A percentile compares a stretch with the other conserved stretches of the same genome.
phyloP scores from a whole-genome alignment of 2,888 invertebrate genomes.

The Callimorpha dominula region DNA sequence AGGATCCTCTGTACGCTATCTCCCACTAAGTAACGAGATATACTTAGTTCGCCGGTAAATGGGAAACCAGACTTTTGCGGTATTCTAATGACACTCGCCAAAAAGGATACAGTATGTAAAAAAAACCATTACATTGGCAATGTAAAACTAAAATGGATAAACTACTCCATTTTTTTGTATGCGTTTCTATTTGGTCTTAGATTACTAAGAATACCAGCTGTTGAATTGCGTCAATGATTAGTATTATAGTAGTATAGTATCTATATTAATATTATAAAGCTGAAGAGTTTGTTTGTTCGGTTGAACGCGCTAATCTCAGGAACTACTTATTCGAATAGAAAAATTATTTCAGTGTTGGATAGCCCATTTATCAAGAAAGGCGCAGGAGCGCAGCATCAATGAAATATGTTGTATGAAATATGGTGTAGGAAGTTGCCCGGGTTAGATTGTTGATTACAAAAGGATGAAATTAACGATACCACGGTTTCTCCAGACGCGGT shows the following conservation, averaged over 20 bases:
- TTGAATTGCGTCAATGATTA: conserved; percentile 1
- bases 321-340: too few species aligned
- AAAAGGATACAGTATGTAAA: conserved; percentile 12
- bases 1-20: conserved; percentile 41
- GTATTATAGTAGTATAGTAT: too few species aligned
- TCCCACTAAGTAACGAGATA: conserved; percentile 42
- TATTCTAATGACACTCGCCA: conserved; percentile 23
- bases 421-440: too few species aligned
- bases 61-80: conserved; percentile 45
- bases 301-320: too few species aligned
- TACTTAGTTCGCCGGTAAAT: conserved; percentile 51
- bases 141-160: neutral
- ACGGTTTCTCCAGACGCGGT: neutral
- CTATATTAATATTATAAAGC: too few species aligned
- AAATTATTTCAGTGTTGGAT: too few species aligned
- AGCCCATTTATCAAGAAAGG: too few species aligned
- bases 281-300: too few species aligned
- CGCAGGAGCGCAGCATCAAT: too few species aligned
- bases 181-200: too few species aligned
- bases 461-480: neutral
- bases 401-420: too few species aligned
- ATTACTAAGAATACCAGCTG: neutral
- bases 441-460: neutral
- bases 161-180: neutral
- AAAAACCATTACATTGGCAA: neutral